Conservation (phyloP, 2,888 invertebrate species). For the Rhingia campestris region DNA sequence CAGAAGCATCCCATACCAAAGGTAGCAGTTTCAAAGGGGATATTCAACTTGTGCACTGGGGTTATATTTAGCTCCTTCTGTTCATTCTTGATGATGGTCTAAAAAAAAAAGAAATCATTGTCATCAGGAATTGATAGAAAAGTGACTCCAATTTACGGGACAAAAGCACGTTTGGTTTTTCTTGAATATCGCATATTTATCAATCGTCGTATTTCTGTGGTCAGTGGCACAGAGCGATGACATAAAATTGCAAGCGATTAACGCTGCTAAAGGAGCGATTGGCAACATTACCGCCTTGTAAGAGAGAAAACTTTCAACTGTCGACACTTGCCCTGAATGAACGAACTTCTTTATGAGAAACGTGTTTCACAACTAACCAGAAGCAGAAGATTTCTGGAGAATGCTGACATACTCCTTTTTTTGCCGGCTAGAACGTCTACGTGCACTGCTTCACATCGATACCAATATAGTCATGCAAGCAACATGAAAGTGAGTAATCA, state of each 20-base stretch:
- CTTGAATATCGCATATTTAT: constrained; percentile 32
- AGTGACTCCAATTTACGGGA: constrained; percentile 43
- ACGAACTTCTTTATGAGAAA: constrained; percentile 31
- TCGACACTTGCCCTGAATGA: background rate
- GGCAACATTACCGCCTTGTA: constrained; percentile 31
- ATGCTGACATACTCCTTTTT: background rate
- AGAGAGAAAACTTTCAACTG: background rate
- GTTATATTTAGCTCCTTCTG: constrained; percentile 80
- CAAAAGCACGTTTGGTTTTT: constrained; percentile 40
- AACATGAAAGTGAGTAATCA: constrained; percentile 32
- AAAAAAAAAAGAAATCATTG: constrained; percentile 12
- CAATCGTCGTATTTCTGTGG: constrained; percentile 9
- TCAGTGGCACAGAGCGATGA: constrained; percentile 31
- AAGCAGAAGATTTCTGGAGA: constrained; percentile 1
- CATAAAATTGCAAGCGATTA: constrained; percentile 62
- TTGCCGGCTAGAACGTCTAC: constrained; percentile 29
- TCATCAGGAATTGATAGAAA: background rate
- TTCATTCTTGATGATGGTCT: constrained; percentile 81
- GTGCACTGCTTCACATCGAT: constrained; percentile 24
- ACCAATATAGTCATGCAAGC: constrained; percentile 1
- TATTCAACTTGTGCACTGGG: constrained; percentile 79
- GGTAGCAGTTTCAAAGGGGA: constrained; percentile 85
- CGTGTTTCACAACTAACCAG: constrained; percentile 43
- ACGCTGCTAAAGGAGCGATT: constrained; percentile 29
- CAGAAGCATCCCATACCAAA: constrained; percentile 98